Evolutionary conservation across 2,888 invertebrate species (phyloP).

Genomic region (Scelioninae gen. 1): DNA sequence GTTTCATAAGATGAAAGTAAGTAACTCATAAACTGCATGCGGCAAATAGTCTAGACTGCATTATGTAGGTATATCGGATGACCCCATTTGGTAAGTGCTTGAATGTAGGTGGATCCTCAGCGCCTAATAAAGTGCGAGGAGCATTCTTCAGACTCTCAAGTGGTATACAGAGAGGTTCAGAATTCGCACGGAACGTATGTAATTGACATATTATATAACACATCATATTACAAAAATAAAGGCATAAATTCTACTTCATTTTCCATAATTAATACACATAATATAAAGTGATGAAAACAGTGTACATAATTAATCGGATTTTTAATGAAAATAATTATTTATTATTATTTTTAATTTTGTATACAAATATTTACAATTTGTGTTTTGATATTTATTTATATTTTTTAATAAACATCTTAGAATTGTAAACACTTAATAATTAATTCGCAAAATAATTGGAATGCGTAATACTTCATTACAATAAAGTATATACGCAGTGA

Average conservation of each 20-base stretch:
- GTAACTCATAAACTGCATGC: slow-evolving; percentile 69
- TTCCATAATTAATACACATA: background rate
- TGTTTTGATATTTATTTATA: too few relatives aligned
- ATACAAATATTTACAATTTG: too few relatives aligned
- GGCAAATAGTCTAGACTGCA: slow-evolving; percentile 69
- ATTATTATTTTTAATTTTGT: too few relatives aligned
- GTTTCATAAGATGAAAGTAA: slow-evolving; percentile 56
- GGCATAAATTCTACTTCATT: slow-evolving; percentile 1
- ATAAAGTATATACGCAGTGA: slow-evolving; percentile 2
- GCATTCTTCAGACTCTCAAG: slow-evolving; percentile 64
- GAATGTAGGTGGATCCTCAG: slow-evolving; percentile 72
- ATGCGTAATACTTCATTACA: slow-evolving; percentile 18
- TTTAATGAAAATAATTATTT: too few relatives aligned
- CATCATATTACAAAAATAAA: slow-evolving; percentile 10
- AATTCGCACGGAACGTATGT: slow-evolving; percentile 55
- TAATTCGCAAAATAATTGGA: background rate
- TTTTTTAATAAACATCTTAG: too few relatives aligned
- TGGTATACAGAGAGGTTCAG: slow-evolving; percentile 57
- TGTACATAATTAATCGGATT: too few relatives aligned
- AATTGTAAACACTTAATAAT: too few relatives aligned
- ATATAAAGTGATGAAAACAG: background rate
- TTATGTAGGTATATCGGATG: slow-evolving; percentile 71
- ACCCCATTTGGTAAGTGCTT: slow-evolving; percentile 75
- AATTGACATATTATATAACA: slow-evolving; percentile 59
- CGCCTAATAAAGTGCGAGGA: slow-evolving; percentile 77